Percentiles rank a stretch among this genome's conserved stretches.
phyloP scores from a whole-genome alignment of 37 sponge, comb jelly and placozoan genomes.

The Spongia lamella region DNA sequence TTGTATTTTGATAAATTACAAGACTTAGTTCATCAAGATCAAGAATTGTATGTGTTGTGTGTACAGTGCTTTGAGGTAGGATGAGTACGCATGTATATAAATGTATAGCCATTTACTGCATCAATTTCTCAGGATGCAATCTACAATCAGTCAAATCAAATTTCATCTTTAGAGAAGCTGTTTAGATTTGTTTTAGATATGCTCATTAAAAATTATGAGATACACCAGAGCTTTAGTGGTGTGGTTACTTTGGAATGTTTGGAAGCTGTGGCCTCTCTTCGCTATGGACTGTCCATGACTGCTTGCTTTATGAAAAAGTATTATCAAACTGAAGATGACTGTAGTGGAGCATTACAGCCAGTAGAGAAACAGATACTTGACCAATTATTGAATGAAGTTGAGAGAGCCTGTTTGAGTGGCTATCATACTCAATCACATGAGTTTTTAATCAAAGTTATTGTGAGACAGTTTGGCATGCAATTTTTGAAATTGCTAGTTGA shows the following conservation, averaged over 20 bases:
- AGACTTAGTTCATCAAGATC: not conserved
- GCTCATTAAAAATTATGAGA: not conserved
- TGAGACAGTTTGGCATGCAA: conserved; percentile 25
- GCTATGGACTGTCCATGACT: conserved; percentile 43
- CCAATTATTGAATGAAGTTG: not conserved
- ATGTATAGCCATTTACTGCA: not conserved
- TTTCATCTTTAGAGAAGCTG: not conserved
- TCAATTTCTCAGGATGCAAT: conserved; percentile 44
- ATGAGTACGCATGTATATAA: too few relatives aligned
- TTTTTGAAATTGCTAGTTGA: not conserved
- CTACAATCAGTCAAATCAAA: conserved; percentile 6
- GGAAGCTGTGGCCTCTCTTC: conserved; percentile 50
- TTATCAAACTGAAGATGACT: not conserved
- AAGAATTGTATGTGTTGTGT: too few relatives aligned
- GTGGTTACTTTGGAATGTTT: conserved; percentile 26
- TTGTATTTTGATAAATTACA: conserved; percentile 41
- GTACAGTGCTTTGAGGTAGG: too few relatives aligned
- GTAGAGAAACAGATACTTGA: not conserved
- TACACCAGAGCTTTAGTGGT: not conserved
- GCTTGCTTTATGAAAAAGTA: conserved; percentile 30
- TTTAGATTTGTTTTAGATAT: conserved; percentile 1
- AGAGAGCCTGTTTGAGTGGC: not conserved
- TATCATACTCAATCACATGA: not conserved
- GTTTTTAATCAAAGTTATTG: conserved; percentile 12
- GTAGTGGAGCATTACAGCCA: conserved; percentile 19